Evolutionary conservation across 2,888 invertebrate genomes (phyloP).

Genomic region (Scaptomyza tumidula): DNA sequence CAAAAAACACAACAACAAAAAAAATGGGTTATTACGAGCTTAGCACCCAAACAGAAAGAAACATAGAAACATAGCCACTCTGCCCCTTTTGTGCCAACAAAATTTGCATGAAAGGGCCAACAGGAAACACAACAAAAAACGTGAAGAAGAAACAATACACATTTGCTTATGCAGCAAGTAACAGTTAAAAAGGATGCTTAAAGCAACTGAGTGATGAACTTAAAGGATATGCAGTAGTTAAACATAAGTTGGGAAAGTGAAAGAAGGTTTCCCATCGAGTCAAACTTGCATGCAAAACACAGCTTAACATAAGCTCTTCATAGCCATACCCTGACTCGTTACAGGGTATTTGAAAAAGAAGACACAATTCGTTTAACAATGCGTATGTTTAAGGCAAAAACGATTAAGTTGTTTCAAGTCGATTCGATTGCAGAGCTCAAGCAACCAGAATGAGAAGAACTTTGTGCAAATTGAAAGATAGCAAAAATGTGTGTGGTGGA

Average conservation of each 20-base stretch:
- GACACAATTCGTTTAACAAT: conserved; percentile 43
- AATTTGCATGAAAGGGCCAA: conserved; percentile 65
- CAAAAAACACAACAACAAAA: conserved; percentile 22
- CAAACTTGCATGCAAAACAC: too few species aligned
- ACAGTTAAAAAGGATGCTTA: neutral
- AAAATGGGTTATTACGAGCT: conserved; percentile 75
- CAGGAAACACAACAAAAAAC: conserved; percentile 20
- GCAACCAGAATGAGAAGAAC: conserved; percentile 5
- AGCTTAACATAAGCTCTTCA: too few species aligned
- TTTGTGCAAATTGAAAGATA: conserved; percentile 70
- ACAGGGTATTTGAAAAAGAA: conserved; percentile 19
- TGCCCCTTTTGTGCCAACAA: conserved; percentile 25
- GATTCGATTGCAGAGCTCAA: conserved; percentile 41
- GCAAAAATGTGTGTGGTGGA: conserved; percentile 29
- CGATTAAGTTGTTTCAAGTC: conserved; percentile 72
- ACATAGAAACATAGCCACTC: conserved; percentile 5
- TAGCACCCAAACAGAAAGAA: conserved; percentile 41
- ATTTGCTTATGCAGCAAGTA: neutral
- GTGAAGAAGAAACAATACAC: neutral
- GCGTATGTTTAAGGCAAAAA: conserved; percentile 74
- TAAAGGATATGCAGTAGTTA: neutral
- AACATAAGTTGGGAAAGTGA: too few species aligned
- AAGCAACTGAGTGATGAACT: neutral
- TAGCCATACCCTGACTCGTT: neutral
- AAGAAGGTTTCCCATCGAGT: too few species aligned